phyloP scores from a whole-genome alignment of 92 coral and sea anemone genomes.

The Bergia puertoricense region DNA sequence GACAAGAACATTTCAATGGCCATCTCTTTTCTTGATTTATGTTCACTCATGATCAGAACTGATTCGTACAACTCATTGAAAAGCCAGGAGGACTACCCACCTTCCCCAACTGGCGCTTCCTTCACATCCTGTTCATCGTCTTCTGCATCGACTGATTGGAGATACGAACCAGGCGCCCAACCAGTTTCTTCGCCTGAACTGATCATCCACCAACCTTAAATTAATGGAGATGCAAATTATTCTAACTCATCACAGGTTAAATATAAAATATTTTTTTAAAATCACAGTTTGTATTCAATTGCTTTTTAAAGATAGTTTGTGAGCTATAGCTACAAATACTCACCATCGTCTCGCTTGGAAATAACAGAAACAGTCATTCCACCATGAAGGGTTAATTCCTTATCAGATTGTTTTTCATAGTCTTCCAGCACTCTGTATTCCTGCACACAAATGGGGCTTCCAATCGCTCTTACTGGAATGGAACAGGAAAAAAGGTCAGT shows the following conservation, averaged over 20 bases:
- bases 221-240: too few species aligned
- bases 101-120: not conserved
- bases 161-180: not conserved
- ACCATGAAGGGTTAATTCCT: conserved; percentile 51
- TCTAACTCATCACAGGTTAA: not conserved
- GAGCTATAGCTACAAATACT: not conserved
- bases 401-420: conserved; percentile 44
- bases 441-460: conserved; percentile 56
- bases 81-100: not conserved
- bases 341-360: conserved; percentile 67
- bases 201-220: not conserved
- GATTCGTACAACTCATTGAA: too few species aligned
- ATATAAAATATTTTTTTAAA: too few species aligned
- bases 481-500: not conserved
- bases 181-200: not conserved
- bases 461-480: conserved; percentile 46
- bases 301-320: not conserved
- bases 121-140: not conserved
- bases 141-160: not conserved
- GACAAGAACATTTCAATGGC: too few species aligned
- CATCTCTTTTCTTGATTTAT: too few species aligned
- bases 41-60: too few species aligned
- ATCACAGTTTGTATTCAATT: too few species aligned
- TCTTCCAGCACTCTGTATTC: conserved; percentile 55
- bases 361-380: conserved; percentile 63